phyloP scores from a whole-genome alignment of 2,113 vertebrate genomes.

The Raphicerus campestris region DNA sequence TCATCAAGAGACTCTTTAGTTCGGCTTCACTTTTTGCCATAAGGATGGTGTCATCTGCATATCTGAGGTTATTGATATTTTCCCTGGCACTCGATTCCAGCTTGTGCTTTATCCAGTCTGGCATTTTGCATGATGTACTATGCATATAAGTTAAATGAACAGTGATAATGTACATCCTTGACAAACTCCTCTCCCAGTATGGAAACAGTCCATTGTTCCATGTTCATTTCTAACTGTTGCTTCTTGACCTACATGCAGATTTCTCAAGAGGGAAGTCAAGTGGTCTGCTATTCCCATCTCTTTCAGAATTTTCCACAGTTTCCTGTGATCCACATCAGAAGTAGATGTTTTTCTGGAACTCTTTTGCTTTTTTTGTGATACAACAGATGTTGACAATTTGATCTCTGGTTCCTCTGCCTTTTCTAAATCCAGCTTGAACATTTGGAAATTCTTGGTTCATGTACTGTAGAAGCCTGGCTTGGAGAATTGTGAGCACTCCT shows the following conservation, averaged over 20 bases:
- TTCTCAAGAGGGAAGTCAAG: background rate
- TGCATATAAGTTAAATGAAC: background rate
- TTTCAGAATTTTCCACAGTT: background rate
- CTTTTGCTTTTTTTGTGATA: accelerated
- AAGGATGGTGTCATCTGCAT: background rate
- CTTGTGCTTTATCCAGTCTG: background rate
- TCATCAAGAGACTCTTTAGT: background rate
- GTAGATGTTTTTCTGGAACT: background rate
- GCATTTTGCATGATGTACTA: background rate
- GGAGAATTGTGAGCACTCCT: background rate
- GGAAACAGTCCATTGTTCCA: background rate
- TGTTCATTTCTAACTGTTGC: background rate
- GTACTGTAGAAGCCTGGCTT: background rate
- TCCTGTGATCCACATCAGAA: background rate
- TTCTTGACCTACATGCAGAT: background rate
- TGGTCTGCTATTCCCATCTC: background rate
- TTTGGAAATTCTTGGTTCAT: accelerated
- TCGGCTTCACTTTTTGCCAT: background rate
- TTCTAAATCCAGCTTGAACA: background rate
- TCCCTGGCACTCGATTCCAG: background rate
- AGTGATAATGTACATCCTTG: background rate
- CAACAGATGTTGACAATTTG: background rate
- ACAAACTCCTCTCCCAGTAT: background rate
- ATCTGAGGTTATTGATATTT: background rate
- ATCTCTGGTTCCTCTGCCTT: background rate